Evolutionary conservation across 2,113 vertebrate genomes (phyloP).

Genomic region (Scomber japonicus): DNA sequence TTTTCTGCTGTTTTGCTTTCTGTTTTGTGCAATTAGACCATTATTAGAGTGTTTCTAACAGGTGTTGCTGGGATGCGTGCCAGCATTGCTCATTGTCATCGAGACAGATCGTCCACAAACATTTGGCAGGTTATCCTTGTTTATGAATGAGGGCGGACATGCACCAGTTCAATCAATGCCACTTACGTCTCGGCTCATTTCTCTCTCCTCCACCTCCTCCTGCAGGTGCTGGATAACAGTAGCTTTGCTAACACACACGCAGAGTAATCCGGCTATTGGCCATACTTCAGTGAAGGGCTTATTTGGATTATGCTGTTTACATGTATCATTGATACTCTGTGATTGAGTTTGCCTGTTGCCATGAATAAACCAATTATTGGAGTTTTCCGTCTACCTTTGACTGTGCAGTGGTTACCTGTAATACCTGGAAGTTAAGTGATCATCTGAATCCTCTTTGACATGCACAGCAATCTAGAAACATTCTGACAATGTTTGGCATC

Average conservation of each 20-base stretch:
- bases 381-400: slow-evolving; percentile 9
- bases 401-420: slow-evolving; percentile 16
- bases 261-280: slow-evolving; percentile 31
- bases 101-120: slow-evolving; percentile 44
- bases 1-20: slow-evolving; percentile 4
- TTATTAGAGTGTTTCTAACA: slow-evolving; percentile 18
- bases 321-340: slow-evolving; percentile 30
- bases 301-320: slow-evolving; percentile 54
- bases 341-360: slow-evolving; percentile 6
- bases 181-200: slow-evolving; percentile 60
- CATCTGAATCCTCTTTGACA: slow-evolving; percentile 11
- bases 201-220: slow-evolving; percentile 24
- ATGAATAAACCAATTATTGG: slow-evolving; percentile 38
- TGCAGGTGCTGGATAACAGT: slow-evolving; percentile 45
- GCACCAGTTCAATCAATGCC: slow-evolving; percentile 67
- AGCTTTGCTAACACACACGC: slow-evolving; percentile 32
- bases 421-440: slow-evolving; percentile 19
- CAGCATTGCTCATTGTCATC: slow-evolving; percentile 48
- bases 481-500: slow-evolving; percentile 3
- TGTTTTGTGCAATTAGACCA: slow-evolving; percentile 1
- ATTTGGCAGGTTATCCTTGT: slow-evolving; percentile 44
- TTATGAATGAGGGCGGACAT: slow-evolving; percentile 66
- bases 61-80: slow-evolving; percentile 37
- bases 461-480: slow-evolving; percentile 21
- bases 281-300: slow-evolving; percentile 10